Conservation (phyloP, 35 echinoderm and acorn worm genomes). For the Apostichopus japonicus region DNA sequence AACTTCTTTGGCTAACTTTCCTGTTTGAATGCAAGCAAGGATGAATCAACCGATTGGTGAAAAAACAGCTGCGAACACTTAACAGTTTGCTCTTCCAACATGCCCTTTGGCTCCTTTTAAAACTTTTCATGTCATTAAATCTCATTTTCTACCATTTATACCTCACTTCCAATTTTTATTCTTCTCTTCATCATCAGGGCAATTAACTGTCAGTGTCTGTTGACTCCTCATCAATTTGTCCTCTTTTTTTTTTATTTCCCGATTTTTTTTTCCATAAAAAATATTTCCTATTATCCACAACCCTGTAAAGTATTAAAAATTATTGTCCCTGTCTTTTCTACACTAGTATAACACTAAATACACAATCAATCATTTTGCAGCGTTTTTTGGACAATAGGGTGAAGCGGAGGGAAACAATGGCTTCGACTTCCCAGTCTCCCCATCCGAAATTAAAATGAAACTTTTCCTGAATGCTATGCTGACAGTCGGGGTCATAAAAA, state of each 20-base stretch:
- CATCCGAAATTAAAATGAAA: not conserved
- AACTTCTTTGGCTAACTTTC: slow-evolving; percentile 48
- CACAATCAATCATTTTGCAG: not conserved
- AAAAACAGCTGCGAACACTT: slow-evolving; percentile 4
- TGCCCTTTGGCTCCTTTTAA: slow-evolving; percentile 21
- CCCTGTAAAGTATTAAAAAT: slow-evolving; percentile 36
- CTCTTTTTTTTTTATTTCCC: not conserved
- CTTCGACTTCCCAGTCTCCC: not conserved
- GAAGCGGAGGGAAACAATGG: slow-evolving; percentile 3
- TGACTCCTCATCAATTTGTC: slow-evolving; percentile 46
- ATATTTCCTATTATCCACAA: slow-evolving; percentile 3
- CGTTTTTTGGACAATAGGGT: not conserved
- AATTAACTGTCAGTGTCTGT: slow-evolving; percentile 42
- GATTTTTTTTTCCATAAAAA: not conserved
- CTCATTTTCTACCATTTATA: slow-evolving; percentile 37
- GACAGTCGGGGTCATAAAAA: not conserved
- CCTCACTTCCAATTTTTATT: slow-evolving; percentile 9
- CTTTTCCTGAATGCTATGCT: not conserved
- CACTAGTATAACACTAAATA: not conserved
- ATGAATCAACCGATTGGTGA: not conserved
- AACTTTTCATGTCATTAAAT: slow-evolving; percentile 55
- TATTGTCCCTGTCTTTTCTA: slow-evolving; percentile 6
- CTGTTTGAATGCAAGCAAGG: not conserved
- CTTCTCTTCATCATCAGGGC: slow-evolving; percentile 18
- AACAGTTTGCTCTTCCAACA: slow-evolving; percentile 32